These are phyloP conservation scores for Caenorhabditis tropicalis DNA, from an alignment of 1,140 invertebrate genomes.

Conservation along the genomic window DNA sequence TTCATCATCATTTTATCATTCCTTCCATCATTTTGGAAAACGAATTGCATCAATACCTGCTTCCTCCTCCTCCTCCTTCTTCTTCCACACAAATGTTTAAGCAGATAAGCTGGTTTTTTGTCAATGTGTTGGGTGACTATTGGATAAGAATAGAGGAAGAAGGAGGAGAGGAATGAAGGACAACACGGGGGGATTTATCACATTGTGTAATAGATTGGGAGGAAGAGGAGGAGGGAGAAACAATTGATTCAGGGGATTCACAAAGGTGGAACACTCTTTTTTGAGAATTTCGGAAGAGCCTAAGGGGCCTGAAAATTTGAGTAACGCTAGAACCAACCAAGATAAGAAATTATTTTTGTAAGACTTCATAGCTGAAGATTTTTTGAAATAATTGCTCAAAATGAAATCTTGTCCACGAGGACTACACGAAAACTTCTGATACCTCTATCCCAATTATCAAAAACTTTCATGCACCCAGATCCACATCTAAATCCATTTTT, in stretches of 20 bases:
- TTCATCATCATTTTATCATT: constrained; percentile 38
- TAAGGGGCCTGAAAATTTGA: too few relatives aligned
- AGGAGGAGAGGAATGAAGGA: neutral
- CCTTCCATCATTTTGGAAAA: constrained; percentile 28
- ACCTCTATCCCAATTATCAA: too few relatives aligned
- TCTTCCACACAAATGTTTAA: constrained; percentile 1
- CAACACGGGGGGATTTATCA: constrained; percentile 29
- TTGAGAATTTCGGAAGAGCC: too few relatives aligned
- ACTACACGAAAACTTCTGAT: too few relatives aligned
- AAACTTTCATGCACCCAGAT: too few relatives aligned
- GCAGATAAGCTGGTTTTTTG: constrained; percentile 44
- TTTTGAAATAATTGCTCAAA: too few relatives aligned
- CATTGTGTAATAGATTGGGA: constrained; percentile 8
- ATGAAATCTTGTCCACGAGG: too few relatives aligned
- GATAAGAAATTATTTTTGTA: too few relatives aligned
- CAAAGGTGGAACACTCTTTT: neutral
- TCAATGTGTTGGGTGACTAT: constrained; percentile 2
- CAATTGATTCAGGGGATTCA: neutral
- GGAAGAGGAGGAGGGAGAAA: too few relatives aligned
- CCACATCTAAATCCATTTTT: too few relatives aligned
- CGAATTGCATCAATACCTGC: constrained; percentile 41
- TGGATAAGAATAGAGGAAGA: constrained; percentile 22
- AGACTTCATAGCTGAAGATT: too few relatives aligned
- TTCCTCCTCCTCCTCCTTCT: neutral
- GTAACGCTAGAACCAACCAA: too few relatives aligned